A percentile compares a stretch with the other conserved stretches of the same genome.
phyloP scores from a whole-genome alignment of 1,140 invertebrate genomes.

The Tetramorium parvispinum region DNA sequence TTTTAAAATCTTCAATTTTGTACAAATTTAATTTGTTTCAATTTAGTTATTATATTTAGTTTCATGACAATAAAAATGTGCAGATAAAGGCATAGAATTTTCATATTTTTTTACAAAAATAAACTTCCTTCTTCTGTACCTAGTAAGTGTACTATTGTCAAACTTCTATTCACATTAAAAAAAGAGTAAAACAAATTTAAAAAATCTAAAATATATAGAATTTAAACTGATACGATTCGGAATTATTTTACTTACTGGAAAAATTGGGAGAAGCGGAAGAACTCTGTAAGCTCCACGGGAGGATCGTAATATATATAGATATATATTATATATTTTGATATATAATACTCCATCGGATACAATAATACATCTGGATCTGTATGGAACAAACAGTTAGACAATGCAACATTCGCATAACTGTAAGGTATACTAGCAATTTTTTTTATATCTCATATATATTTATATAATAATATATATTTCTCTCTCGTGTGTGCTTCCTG shows the following conservation, averaged over 20 bases:
- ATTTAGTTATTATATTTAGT: neutral
- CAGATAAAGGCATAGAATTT: neutral
- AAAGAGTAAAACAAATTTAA: neutral
- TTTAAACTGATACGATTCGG: neutral
- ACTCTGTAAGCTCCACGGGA: conserved; percentile 44
- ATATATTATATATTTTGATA: conserved; percentile 73
- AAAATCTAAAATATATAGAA: neutral
- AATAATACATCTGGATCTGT: conserved; percentile 83
- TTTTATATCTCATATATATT: conserved; percentile 75
- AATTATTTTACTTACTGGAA: neutral
- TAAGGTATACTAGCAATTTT: conserved; percentile 80
- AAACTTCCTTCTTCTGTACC: neutral
- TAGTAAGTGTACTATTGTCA: neutral
- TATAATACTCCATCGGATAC: conserved; percentile 82
- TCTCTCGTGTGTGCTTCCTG: conserved; percentile 61
- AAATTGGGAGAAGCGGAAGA: neutral
- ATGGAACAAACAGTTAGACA: conserved; percentile 83
- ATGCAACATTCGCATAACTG: conserved; percentile 82
- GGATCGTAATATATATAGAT: conserved; percentile 65
- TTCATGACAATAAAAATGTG: neutral
- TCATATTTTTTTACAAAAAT: neutral
- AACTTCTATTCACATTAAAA: neutral
- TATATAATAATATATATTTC: conserved; percentile 74
- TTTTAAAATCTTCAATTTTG: neutral
- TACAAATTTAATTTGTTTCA: neutral